Conservation (phyloP, 2,797 vertebrate genomes). For the Apogon hyalosoma region DNA sequence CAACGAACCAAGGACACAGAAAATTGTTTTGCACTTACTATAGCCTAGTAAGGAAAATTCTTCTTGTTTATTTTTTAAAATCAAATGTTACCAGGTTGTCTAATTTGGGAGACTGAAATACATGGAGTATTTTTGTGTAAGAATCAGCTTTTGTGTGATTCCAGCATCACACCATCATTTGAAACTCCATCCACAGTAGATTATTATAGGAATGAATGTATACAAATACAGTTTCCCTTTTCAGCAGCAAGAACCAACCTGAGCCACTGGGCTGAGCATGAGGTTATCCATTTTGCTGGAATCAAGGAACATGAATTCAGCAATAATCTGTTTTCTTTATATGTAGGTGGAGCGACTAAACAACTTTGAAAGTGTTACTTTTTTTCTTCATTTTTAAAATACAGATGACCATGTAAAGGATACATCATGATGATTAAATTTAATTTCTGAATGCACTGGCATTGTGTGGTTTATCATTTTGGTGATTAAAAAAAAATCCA, state of each 20-base stretch:
- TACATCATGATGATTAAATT: conserved; percentile 77
- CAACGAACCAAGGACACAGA: conserved; percentile 24
- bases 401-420: conserved; percentile 76
- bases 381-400: conserved; percentile 65
- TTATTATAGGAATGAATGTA: conserved; percentile 48
- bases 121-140: conserved; percentile 42
- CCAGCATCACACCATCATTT: conserved; percentile 44
- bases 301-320: conserved; percentile 80
- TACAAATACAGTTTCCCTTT: conserved; percentile 55
- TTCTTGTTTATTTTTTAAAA: conserved; percentile 25
- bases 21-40: conserved; percentile 59
- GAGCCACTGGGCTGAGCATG: conserved; percentile 63
- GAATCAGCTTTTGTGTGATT: conserved; percentile 62
- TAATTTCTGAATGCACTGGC: conserved; percentile 76
- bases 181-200: conserved; percentile 27
- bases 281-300: conserved; percentile 73
- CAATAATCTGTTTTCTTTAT: conserved; percentile 78
- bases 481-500: neutral
- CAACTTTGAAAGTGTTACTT: conserved; percentile 46
- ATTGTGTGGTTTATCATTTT: conserved; percentile 43
- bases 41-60: conserved; percentile 15
- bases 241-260: conserved; percentile 51
- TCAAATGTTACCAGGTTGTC: conserved; percentile 31
- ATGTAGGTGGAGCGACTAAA: conserved; percentile 53
- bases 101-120: conserved; percentile 39